Conservation (phyloP, 2,113 vertebrate species). For the Empidonax alnorum region DNA sequence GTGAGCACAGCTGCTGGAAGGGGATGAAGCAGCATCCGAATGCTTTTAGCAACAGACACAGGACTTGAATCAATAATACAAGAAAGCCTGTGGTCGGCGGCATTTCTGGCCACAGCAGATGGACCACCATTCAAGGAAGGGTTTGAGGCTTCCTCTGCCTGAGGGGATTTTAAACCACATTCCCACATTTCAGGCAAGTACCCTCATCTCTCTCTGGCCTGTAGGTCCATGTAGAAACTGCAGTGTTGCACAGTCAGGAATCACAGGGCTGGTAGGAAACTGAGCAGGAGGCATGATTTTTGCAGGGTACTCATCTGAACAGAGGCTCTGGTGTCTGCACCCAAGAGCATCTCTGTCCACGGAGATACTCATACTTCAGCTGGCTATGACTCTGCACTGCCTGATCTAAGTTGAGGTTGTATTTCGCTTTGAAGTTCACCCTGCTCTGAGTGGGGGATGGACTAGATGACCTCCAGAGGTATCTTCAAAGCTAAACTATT, state of each 20-base stretch:
- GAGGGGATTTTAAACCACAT: conserved; percentile 70
- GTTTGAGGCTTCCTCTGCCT: conserved; percentile 72
- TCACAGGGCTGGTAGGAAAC: not conserved
- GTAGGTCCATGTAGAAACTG: conserved; percentile 36
- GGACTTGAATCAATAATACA: conserved; percentile 69
- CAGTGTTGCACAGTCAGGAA: not conserved
- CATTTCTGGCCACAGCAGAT: conserved; percentile 70
- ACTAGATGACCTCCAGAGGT: conserved; percentile 53
- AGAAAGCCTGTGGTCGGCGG: conserved; percentile 56
- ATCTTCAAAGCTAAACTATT: conserved; percentile 67
- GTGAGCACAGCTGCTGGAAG: conserved; percentile 19
- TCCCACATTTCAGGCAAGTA: conserved; percentile 61
- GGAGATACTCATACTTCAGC: not conserved
- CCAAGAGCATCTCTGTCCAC: not conserved
- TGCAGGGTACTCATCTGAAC: not conserved
- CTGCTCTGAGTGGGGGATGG: conserved; percentile 14
- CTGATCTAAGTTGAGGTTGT: conserved; percentile 41
- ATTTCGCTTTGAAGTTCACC: conserved; percentile 63
- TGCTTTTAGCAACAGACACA: conserved; percentile 55
- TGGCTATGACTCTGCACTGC: conserved; percentile 32
- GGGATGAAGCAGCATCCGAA: conserved; percentile 9
- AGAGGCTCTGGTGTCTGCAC: not conserved
- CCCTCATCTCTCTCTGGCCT: conserved; percentile 45
- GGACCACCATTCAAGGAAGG: conserved; percentile 71
- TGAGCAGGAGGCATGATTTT: not conserved